Evolutionary conservation across 2,888 invertebrate species (phyloP).

Genomic region (Drosophila neonasuta): DNA sequence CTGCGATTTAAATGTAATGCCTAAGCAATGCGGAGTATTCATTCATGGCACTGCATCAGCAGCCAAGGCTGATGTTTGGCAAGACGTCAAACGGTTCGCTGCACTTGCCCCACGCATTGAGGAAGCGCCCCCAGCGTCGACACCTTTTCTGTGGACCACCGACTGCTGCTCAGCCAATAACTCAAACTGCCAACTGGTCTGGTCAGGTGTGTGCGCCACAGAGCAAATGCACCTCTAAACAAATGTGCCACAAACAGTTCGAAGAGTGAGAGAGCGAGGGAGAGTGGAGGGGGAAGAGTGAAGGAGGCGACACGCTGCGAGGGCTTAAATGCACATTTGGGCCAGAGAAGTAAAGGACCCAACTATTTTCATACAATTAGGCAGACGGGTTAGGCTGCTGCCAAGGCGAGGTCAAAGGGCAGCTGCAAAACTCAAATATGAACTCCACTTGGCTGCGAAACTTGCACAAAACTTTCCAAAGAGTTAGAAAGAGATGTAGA

Average conservation of each 20-base stretch:
- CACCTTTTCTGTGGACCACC: constrained; percentile 38
- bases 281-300: neutral
- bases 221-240: constrained; percentile 7
- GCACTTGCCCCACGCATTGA: constrained; percentile 41
- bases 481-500: neutral
- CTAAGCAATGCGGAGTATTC: constrained; percentile 35
- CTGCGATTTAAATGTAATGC: constrained; percentile 50
- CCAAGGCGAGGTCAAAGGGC: constrained; percentile 6
- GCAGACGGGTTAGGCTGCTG: constrained; percentile 33
- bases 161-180: constrained; percentile 47
- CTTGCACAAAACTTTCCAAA: constrained; percentile 55
- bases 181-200: constrained; percentile 29
- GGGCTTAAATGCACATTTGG: constrained; percentile 60
- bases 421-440: constrained; percentile 68
- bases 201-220: neutral
- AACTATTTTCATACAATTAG: constrained; percentile 77
- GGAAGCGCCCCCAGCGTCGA: constrained; percentile 24
- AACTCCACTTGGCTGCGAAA: constrained; percentile 67
- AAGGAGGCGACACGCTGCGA: constrained; percentile 10
- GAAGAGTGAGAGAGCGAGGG: neutral
- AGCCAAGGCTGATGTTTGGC: constrained; percentile 40
- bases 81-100: constrained; percentile 52
- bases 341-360: constrained; percentile 49
- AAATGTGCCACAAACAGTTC: constrained; percentile 6
- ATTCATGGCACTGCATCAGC: constrained; percentile 34